Conservation (phyloP, 35 echinoderm and acorn worm species). For the Lytechinus variegatus region DNA sequence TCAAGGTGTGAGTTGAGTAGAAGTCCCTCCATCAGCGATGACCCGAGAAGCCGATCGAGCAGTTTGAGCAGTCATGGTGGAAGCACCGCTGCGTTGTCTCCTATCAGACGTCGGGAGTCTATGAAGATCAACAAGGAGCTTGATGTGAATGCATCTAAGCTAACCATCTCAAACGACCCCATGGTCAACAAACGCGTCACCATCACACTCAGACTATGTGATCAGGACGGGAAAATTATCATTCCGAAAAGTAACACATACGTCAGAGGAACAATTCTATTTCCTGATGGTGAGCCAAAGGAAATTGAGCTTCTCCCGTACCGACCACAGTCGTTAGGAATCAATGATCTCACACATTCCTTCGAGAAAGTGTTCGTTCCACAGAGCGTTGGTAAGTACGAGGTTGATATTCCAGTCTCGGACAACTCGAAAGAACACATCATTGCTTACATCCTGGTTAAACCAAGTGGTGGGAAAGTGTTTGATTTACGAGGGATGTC, state of each 20-base stretch:
- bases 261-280: neutral
- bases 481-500: neutral
- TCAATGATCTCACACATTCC: neutral
- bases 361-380: slow-evolving; percentile 38
- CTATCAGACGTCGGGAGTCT: neutral
- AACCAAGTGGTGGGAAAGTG: slow-evolving; percentile 16
- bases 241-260: neutral
- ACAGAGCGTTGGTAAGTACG: slow-evolving; percentile 29
- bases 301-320: neutral
- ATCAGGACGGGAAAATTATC: neutral
- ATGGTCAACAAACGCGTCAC: slow-evolving; percentile 38
- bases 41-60: neutral
- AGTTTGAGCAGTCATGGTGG: neutral
- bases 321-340: neutral
- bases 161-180: neutral
- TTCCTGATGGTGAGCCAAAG: neutral
- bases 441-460: neutral
- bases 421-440: neutral
- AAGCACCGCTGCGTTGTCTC: neutral
- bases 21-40: neutral
- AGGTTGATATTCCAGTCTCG: neutral
- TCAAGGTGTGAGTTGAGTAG: neutral
- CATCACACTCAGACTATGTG: neutral
- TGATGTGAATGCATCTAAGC: neutral
- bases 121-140: neutral